phyloP scores from a whole-genome alignment of 2,797 vertebrate genomes.

The Vultur gryphus region DNA sequence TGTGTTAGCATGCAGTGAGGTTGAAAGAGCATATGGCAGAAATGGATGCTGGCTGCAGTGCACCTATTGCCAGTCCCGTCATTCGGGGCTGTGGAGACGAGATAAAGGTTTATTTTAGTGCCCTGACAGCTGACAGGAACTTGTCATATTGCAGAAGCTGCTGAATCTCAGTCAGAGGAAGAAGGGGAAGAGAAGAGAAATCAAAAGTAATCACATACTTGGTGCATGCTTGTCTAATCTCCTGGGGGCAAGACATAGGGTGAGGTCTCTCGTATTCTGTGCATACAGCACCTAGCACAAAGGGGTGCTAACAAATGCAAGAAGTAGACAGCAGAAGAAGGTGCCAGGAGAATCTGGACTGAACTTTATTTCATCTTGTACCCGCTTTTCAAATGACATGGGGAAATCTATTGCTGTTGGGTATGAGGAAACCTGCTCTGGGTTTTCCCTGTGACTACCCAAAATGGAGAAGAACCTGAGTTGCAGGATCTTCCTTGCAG shows the following conservation, averaged over 20 bases:
- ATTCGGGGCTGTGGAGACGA: constrained; percentile 1
- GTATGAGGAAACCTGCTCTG: background rate
- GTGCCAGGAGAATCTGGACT: background rate
- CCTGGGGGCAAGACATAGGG: background rate
- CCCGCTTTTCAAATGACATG: background rate
- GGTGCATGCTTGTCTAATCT: background rate
- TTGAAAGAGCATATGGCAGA: constrained; percentile 42
- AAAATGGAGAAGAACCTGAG: background rate
- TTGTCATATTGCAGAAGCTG: constrained; percentile 6
- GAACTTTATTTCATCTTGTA: background rate
- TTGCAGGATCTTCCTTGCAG: background rate
- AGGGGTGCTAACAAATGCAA: background rate
- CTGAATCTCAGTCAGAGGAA: background rate
- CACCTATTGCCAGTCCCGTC: constrained; percentile 21
- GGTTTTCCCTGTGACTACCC: background rate
- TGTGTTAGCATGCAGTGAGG: constrained; percentile 17
- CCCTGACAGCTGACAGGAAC: constrained; percentile 23
- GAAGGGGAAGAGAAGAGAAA: background rate
- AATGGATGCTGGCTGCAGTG: constrained; percentile 12
- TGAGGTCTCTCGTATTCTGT: background rate
- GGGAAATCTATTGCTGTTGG: background rate
- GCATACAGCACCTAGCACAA: background rate
- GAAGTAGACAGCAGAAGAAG: background rate
- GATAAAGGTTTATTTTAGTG: constrained; percentile 42
- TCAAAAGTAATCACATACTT: background rate